Evolutionary conservation across 2,888 invertebrate genomes (phyloP), one percentile per base, ranked within the genome.

Genomic region (Drosophila merina): DNA sequence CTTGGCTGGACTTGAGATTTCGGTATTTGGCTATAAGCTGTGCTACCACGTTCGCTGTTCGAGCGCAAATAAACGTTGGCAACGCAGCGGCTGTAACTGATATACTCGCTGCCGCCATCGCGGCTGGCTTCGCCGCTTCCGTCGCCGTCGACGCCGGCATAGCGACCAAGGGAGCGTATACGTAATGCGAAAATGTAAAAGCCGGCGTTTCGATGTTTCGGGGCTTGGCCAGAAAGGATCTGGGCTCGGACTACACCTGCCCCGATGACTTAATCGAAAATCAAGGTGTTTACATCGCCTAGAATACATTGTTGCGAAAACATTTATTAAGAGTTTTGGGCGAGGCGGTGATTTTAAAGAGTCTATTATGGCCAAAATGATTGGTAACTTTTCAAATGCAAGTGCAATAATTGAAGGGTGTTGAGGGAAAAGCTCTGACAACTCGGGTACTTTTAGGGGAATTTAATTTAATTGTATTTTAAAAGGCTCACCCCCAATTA

Each of bases 41-140:
- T 85, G 90, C 87, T 90, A 86, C 87, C 88, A 88, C 90, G 88
- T 90, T 90, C 90, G 85, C 79, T 89, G 90, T 79, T 89, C 86
- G 88, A 89, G 88, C 90, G 90, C 88, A 90, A 90, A 90, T 90
- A 90, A 90, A 88, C 87, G 86, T 83, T 83, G 80, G 80, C 77
- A 73, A 62, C 75, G 69, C 70, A 73, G 75, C 80, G 87, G 58
- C 80, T 81, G 86, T 81, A 79, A 85, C 88, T 89, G 89, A 89
- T 89, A 89, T 89, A 89, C 76, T 86, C 88, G 64, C 84, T 55
- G 85, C 71, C 75, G 63, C 49, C 42, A 40, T 26, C 51, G 45
- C 20, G 45, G 84, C 40, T 25, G 58, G 30, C 8, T 45, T 36
- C 28, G 48, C 28, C 1, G 56, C 26, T 10, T 42, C 8, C 40